Base-by-base conservation (phyloP, 2,888 invertebrate species). In the Eudemis profundana region DNA sequence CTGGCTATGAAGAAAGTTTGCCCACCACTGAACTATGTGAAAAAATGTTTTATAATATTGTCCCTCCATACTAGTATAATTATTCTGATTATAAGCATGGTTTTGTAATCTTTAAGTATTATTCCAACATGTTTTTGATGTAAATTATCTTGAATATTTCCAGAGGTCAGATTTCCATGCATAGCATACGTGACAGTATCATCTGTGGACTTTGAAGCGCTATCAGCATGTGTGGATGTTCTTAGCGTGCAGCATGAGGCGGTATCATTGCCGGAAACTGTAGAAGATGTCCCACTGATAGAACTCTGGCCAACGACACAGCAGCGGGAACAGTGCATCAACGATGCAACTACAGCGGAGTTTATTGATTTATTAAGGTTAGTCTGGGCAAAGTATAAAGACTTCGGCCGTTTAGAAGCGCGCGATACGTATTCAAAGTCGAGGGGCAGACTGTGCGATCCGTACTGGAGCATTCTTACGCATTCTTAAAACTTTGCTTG, bases 281-380 rank as follows among this genome's bases (percentile, higher is more conserved):
- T 94, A 50, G 85, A 90, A n/a, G 94, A 94, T 38, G 87, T 93
- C 0, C 93, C 94, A 0, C 74, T 95, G 1, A 85, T 93, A 1
- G 94, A 95, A 68, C 81, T 95, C 0, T 95, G 95, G 93, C 95
- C 95, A 0, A 95, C 94, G 0, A 91, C 85, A 15, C 88, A 92
- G n/a, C 95, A 95, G 75, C 71, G 83, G 29, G 93, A 93, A 67
- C 89, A 92, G 53, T 93, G 89, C 66, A 80, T 95, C 4, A 93
- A 95, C 78, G 89, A 94, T 49, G 83, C 92, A 0, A 87, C 91
- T 1, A 95, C 95, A 0, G 94, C 95, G 0, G 94, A 94, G 71
- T 93, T 94, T 69, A 91, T 95, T 68, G 95, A 95, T 82, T 87
- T 94, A 70, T 80, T 95, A 54, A 84, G 93, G 93, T 92, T 69